Conservation (phyloP, 2,797 vertebrate genomes). For the Urosaurus nigricauda region DNA sequence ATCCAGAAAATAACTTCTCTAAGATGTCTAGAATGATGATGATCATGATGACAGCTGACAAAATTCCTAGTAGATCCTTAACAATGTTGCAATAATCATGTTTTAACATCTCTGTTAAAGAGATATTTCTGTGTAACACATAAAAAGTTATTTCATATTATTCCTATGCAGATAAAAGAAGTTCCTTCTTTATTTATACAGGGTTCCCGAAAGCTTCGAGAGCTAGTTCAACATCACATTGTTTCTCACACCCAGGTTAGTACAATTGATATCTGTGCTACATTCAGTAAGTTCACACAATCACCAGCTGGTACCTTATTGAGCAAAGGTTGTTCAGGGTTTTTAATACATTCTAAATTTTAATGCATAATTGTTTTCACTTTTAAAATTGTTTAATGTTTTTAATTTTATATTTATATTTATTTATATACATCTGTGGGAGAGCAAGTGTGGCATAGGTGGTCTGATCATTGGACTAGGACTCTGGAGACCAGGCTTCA, state of each 20-base stretch:
- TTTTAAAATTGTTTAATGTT: too few species aligned
- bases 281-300: neutral
- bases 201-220: conserved; percentile 89
- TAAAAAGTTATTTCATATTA: neutral
- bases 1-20: too few species aligned
- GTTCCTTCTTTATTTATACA: conserved; percentile 68
- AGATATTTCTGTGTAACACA: neutral
- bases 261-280: fast-evolving
- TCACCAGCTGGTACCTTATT: too few species aligned
- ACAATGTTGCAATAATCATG: neutral
- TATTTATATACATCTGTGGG: too few species aligned
- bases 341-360: too few species aligned
- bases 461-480: too few species aligned
- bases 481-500: too few species aligned
- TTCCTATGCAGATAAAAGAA: conserved; percentile 5
- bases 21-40: neutral
- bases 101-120: neutral
- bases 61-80: too few species aligned
- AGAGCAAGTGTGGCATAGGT: too few species aligned
- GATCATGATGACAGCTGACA: neutral
- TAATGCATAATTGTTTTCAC: too few species aligned
- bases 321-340: too few species aligned
- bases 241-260: conserved; percentile 82
- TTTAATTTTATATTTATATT: too few species aligned
- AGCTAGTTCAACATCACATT: conserved; percentile 90